Evolutionary conservation across 2,888 invertebrate genomes (phyloP).

Genomic region (Philonicus albiceps): DNA sequence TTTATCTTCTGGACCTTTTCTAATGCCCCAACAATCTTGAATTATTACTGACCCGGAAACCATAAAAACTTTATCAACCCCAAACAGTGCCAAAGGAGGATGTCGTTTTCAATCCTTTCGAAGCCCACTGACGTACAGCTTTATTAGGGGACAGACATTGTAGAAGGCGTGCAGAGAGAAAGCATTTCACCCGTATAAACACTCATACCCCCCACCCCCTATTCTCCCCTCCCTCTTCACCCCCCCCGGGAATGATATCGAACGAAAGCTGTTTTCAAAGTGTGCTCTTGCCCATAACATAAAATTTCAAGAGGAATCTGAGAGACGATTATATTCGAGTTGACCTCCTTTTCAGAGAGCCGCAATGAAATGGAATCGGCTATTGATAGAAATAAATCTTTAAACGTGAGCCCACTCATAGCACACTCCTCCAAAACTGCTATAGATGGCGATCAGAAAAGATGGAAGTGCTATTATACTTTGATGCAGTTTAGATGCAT

Average conservation of each 20-base stretch:
- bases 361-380: constrained; percentile 40
- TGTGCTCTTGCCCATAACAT: constrained; percentile 37
- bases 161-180: constrained; percentile 1
- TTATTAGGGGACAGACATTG: constrained; percentile 21
- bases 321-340: constrained; percentile 48
- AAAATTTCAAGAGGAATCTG: constrained; percentile 47
- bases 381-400: constrained; percentile 38
- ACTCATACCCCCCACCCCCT: not conserved
- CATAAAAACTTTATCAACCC: constrained; percentile 50
- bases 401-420: not conserved
- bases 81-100: constrained; percentile 43
- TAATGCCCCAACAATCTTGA: constrained; percentile 47
- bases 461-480: not conserved
- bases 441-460: not conserved
- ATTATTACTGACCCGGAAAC: constrained; percentile 51
- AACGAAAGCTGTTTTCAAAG: constrained; percentile 38
- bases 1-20: constrained; percentile 44
- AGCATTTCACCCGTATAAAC: not conserved
- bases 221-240: too few species aligned
- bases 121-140: constrained; percentile 20
- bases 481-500: not conserved
- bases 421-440: not conserved
- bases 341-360: constrained; percentile 45
- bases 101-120: constrained; percentile 47
- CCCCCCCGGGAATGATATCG: not conserved